Conservation (phyloP, 2,888 invertebrate species). For the Melikaiella ostensackeni region DNA sequence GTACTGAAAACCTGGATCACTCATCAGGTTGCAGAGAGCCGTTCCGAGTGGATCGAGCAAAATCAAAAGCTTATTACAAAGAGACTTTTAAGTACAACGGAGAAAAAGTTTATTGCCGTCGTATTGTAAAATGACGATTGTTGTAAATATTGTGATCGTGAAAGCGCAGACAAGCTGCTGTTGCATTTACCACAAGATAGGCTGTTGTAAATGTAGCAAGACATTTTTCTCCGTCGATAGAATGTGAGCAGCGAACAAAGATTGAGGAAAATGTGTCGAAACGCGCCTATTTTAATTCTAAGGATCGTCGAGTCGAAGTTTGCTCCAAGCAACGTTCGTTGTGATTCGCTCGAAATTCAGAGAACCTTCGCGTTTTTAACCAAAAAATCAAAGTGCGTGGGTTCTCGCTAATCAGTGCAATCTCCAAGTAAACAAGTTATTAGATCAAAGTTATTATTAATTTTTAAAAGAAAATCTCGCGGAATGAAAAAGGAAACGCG, state of each 20-base stretch:
- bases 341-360: slow-evolving; percentile 64
- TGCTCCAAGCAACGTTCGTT: slow-evolving; percentile 52
- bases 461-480: slow-evolving; percentile 61
- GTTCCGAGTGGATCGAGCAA: slow-evolving; percentile 51
- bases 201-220: slow-evolving; percentile 34
- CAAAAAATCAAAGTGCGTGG: slow-evolving; percentile 45
- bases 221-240: slow-evolving; percentile 34
- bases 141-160: slow-evolving; percentile 24
- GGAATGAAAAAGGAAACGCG: slow-evolving; percentile 57
- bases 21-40: neutral
- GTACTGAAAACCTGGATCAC: neutral
- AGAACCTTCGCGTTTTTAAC: slow-evolving; percentile 58
- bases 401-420: slow-evolving; percentile 72
- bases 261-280: slow-evolving; percentile 55
- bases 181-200: slow-evolving; percentile 28
- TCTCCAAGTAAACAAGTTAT: slow-evolving; percentile 73
- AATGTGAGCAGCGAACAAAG: slow-evolving; percentile 65
- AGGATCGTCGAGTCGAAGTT: slow-evolving; percentile 48
- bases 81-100: slow-evolving; percentile 27
- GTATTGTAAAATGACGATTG: slow-evolving; percentile 17
- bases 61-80: slow-evolving; percentile 56
- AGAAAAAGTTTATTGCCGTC: slow-evolving; percentile 21
- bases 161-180: slow-evolving; percentile 19
- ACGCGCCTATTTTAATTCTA: slow-evolving; percentile 55
- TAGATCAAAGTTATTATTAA: slow-evolving; percentile 73